Evolutionary conservation across 1,140 invertebrate species (phyloP).

Genomic region (Sycophila sp.): DNA sequence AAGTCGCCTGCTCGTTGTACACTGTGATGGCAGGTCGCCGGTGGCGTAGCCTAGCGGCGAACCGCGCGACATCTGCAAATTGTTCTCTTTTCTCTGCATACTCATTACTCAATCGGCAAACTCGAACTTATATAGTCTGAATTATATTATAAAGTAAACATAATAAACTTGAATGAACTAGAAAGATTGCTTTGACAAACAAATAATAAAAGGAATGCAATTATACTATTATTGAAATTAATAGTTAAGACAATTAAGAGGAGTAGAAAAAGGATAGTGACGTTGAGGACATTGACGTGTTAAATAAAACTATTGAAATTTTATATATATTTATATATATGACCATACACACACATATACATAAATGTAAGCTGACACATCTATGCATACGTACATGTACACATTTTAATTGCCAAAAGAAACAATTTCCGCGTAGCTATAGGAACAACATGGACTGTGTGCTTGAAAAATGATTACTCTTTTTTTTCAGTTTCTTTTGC

Average conservation of each 20-base stretch:
- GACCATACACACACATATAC: slow-evolving; percentile 36
- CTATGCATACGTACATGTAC: slow-evolving; percentile 53
- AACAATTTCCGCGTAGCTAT: slow-evolving; percentile 58
- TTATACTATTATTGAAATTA: no score
- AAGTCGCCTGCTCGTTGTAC: not conserved
- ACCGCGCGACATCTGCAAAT: no score
- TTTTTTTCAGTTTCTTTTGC: slow-evolving; percentile 30
- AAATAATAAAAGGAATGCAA: no score
- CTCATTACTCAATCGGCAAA: no score
- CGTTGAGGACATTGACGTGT: not conserved
- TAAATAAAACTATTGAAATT: slow-evolving; percentile 37
- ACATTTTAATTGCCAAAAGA: slow-evolving; percentile 59
- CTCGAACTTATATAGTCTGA: no score
- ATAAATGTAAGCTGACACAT: slow-evolving; percentile 39
- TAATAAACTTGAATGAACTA: no score
- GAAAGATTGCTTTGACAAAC: no score
- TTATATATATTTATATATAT: slow-evolving; percentile 36
- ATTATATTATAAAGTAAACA: no score
- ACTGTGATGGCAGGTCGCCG: slow-evolving; percentile 2
- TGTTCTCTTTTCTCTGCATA: no score
- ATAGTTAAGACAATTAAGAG: no score
- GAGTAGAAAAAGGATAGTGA: not conserved
- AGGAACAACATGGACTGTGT: slow-evolving; percentile 61
- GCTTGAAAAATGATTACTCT: slow-evolving; percentile 50
- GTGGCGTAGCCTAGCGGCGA: no score